Evolutionary conservation across 2,797 vertebrate species (phyloP).

Genomic region (Lophura swinhoii): DNA sequence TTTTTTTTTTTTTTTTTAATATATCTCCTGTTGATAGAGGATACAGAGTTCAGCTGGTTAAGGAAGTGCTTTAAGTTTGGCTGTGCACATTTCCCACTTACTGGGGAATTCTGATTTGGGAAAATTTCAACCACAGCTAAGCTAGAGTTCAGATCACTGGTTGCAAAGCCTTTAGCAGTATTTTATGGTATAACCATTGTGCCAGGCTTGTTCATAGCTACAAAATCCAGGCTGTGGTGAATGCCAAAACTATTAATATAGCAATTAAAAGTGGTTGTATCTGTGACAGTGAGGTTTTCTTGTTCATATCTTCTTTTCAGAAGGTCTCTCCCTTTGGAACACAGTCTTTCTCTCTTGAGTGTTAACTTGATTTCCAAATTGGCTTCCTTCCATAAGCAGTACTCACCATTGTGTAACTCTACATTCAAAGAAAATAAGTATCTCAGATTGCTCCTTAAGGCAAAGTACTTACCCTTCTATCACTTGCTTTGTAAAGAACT

Average conservation of each 20-base stretch:
- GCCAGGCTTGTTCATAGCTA: background rate
- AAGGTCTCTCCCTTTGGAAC: background rate
- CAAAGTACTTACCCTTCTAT: slow-evolving; percentile 24
- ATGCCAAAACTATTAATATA: background rate
- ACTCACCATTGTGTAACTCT: background rate
- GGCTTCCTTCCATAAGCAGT: background rate
- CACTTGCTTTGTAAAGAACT: background rate
- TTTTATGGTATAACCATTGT: background rate
- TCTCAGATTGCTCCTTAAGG: background rate
- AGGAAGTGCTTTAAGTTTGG: background rate
- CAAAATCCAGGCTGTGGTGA: background rate
- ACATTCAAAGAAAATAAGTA: slow-evolving; percentile 7
- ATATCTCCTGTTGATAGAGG: background rate
- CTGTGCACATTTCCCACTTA: background rate
- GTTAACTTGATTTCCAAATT: background rate
- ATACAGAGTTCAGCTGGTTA: background rate
- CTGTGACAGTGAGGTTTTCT: background rate
- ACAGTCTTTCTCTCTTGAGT: background rate
- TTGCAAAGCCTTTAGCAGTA: background rate
- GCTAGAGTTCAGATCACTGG: accelerated
- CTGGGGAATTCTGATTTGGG: accelerated
- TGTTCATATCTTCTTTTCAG: background rate
- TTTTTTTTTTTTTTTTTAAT: no score
- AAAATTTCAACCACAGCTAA: background rate
- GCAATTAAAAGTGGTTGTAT: background rate